A percentile compares a stretch with the other conserved stretches of the same genome.
phyloP scores from a whole-genome alignment of 2,113 vertebrate genomes.

The Mirza zaza region DNA sequence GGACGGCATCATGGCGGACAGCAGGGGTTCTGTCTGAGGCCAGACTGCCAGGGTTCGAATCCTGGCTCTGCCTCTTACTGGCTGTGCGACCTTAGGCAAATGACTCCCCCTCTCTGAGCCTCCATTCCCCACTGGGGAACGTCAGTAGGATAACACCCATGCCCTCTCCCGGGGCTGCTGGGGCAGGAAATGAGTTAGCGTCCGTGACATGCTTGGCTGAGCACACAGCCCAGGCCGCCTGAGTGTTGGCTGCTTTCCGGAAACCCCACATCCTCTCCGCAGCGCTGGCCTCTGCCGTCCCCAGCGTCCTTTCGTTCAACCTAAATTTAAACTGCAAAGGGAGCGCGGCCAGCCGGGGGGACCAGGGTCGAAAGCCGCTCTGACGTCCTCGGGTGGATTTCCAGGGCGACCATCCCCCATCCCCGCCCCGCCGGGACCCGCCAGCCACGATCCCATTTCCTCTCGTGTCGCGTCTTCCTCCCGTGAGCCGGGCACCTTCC shows the following conservation, averaged over 20 bases:
- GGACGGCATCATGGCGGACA: background rate
- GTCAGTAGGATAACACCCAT: background rate
- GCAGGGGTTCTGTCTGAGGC: background rate
- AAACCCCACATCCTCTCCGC: background rate
- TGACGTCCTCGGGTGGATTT: background rate
- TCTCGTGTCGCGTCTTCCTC: background rate
- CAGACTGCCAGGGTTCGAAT: background rate
- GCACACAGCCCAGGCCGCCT: background rate
- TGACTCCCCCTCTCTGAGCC: background rate
- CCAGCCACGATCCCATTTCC: background rate
- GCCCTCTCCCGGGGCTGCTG: background rate
- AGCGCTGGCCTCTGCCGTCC: background rate
- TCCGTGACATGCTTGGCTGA: rapidly evolving
- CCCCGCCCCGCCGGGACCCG: background rate
- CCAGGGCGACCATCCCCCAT: background rate
- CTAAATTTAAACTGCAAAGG: constrained; percentile 70
- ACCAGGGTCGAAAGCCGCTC: background rate
- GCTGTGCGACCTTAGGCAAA: background rate
- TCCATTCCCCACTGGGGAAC: background rate
- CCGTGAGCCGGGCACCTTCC: background rate
- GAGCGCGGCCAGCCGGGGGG: background rate
- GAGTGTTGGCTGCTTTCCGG: background rate
- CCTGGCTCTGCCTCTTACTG: background rate
- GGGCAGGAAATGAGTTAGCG: background rate
- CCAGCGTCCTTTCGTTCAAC: constrained; percentile 1